Evolutionary conservation across 2,888 invertebrate species (phyloP).

Genomic region (Limnephilus lunatus): DNA sequence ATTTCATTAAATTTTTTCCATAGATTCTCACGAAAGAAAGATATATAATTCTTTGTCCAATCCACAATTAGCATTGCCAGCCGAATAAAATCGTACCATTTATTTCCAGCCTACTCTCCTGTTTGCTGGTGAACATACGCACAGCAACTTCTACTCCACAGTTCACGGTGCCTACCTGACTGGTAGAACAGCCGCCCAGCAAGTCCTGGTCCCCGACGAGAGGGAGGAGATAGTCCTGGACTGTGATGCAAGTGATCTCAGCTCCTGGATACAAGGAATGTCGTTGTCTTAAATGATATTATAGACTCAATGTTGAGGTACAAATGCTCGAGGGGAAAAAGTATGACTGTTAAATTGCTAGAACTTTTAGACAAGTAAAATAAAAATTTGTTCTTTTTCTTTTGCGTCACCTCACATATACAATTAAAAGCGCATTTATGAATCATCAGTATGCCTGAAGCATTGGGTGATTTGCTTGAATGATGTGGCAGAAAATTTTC

Average conservation of each 20-base stretch:
- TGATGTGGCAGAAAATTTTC: neutral
- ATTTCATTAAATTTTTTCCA: neutral
- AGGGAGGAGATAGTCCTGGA: constrained; percentile 83
- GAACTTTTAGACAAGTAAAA: neutral
- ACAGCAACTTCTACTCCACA: constrained; percentile 95
- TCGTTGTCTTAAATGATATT: constrained; percentile 79
- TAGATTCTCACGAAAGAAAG: neutral
- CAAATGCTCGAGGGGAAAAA: neutral
- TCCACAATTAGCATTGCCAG: neutral
- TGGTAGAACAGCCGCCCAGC: constrained; percentile 89
- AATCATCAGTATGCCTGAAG: neutral
- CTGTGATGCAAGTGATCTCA: constrained; percentile 88
- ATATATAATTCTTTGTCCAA: neutral
- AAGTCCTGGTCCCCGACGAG: constrained; percentile 82
- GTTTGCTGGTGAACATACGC: constrained; percentile 97
- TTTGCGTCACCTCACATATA: neutral
- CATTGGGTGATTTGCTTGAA: neutral
- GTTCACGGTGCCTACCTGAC: constrained; percentile 96
- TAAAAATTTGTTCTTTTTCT: neutral
- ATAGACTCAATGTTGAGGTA: constrained; percentile 13
- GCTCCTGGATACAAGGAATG: constrained; percentile 93
- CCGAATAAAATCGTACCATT: neutral
- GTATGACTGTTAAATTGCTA: neutral
- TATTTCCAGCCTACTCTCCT: constrained; percentile 84
- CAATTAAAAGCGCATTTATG: neutral